Conservation (phyloP, 1,140 invertebrate genomes). For the Drosophila lowei region DNA sequence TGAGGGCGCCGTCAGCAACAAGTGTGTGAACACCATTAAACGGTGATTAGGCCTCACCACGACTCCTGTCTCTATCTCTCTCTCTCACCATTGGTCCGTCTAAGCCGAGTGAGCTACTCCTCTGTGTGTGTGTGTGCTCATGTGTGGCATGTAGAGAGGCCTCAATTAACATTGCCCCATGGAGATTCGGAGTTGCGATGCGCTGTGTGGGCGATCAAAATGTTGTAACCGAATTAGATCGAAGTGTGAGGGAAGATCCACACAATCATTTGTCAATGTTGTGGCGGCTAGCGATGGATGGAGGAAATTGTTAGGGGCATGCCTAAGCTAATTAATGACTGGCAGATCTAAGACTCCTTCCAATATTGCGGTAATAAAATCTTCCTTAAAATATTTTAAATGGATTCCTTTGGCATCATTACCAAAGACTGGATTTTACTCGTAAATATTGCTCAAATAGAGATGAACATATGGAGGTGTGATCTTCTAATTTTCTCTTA, state of each 20-base stretch:
- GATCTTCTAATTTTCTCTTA: no score
- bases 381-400: no score
- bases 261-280: conserved; percentile 33
- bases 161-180: conserved; percentile 56
- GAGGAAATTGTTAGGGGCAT: background rate
- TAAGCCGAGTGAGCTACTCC: background rate
- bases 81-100: background rate
- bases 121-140: background rate
- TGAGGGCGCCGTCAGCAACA: conserved; percentile 75
- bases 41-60: conserved; percentile 67
- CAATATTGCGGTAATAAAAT: no score
- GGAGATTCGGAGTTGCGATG: conserved; percentile 51
- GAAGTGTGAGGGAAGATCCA: conserved; percentile 15
- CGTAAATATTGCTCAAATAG: no score
- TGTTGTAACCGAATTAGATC: conserved; percentile 35
- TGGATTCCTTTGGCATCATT: no score
- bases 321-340: no score
- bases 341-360: no score
- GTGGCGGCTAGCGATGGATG: background rate
- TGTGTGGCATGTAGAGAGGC: conserved; percentile 46
- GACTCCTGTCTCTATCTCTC: conserved; percentile 31
- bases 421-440: no score
- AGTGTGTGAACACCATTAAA: conserved; percentile 79
- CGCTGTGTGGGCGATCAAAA: conserved; percentile 56
- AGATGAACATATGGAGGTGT: no score